A percentile compares a stretch with the other conserved stretches of the same genome.
These are phyloP conservation scores for Synergus japonicus DNA, from an alignment of 2,888 invertebrate genomes.

Conservation along the genomic window DNA sequence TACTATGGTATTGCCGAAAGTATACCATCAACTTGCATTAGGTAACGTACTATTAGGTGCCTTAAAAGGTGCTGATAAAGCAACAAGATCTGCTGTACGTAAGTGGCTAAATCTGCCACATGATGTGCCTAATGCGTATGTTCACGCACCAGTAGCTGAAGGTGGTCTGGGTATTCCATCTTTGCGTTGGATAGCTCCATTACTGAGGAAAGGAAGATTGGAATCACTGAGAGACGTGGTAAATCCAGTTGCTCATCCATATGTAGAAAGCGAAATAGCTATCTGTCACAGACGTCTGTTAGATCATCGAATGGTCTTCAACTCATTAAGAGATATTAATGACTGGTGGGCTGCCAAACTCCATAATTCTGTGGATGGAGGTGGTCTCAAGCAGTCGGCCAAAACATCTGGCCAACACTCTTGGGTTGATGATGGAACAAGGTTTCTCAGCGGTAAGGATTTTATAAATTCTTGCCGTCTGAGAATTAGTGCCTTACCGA, in stretches of 20 bases:
- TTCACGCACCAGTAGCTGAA: constrained; percentile 62
- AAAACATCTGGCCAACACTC: constrained; percentile 37
- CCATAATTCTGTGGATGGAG: constrained; percentile 51
- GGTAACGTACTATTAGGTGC: too few species aligned
- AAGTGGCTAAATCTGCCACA: constrained; percentile 65
- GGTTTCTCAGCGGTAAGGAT: constrained; percentile 46
- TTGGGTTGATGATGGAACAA: constrained; percentile 48
- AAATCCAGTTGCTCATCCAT: too few species aligned
- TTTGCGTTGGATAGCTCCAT: too few species aligned
- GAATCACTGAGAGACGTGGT: too few species aligned
- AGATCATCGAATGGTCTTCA: too few species aligned
- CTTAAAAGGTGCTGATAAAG: too few species aligned
- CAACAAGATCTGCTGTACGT: constrained; percentile 51
- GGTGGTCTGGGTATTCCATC: constrained; percentile 55
- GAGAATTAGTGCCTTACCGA: constrained; percentile 67
- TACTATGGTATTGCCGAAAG: too few species aligned
- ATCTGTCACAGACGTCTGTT: too few species aligned
- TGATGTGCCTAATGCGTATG: constrained; percentile 65
- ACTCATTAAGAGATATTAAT: too few species aligned
- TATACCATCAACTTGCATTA: too few species aligned
- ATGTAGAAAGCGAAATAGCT: too few species aligned
- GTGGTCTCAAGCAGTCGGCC: constrained; percentile 30
- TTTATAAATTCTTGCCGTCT: constrained; percentile 49
- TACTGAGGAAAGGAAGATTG: too few species aligned
- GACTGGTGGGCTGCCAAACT: constrained; percentile 14